Conservation (phyloP, 1,140 invertebrate species). For the Papilio dardanus region DNA sequence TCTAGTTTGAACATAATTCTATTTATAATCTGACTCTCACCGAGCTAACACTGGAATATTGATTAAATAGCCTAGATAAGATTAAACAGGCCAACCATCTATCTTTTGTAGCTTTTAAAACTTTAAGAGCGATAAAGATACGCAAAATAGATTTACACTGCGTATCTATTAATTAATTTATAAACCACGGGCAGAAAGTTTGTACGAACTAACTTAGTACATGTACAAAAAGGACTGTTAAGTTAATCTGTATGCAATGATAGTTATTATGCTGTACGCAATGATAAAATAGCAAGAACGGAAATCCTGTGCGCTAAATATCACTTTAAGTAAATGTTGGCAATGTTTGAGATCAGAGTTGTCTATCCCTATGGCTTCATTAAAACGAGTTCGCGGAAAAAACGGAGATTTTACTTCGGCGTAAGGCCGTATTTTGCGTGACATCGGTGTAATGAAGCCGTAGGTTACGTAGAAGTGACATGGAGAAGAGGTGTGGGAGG, state of each 20-base stretch:
- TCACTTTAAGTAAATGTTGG: too few species aligned
- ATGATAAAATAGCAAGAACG: too few species aligned
- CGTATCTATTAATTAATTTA: slow-evolving; percentile 32
- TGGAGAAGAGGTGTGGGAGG: not conserved
- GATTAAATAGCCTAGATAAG: slow-evolving; percentile 22
- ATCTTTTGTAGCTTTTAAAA: not conserved
- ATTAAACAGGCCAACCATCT: slow-evolving; percentile 1
- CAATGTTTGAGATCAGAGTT: not conserved
- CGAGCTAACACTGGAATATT: slow-evolving; percentile 15
- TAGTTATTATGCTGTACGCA: too few species aligned
- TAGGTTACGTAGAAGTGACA: not conserved
- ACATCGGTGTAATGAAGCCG: not conserved
- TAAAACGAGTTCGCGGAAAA: too few species aligned
- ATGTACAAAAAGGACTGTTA: not conserved
- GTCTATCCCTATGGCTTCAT: too few species aligned
- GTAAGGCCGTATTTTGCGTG: too few species aligned
- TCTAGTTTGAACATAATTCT: not conserved
- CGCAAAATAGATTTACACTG: slow-evolving; percentile 52
- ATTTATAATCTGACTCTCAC: slow-evolving; percentile 14
- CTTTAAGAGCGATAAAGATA: not conserved
- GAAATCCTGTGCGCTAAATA: too few species aligned
- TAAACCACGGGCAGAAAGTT: not conserved
- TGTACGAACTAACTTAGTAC: not conserved
- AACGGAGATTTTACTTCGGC: too few species aligned
- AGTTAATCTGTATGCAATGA: too few species aligned